Conservation (phyloP, 1,140 invertebrate genomes). For the Mercenaria mercenaria region DNA sequence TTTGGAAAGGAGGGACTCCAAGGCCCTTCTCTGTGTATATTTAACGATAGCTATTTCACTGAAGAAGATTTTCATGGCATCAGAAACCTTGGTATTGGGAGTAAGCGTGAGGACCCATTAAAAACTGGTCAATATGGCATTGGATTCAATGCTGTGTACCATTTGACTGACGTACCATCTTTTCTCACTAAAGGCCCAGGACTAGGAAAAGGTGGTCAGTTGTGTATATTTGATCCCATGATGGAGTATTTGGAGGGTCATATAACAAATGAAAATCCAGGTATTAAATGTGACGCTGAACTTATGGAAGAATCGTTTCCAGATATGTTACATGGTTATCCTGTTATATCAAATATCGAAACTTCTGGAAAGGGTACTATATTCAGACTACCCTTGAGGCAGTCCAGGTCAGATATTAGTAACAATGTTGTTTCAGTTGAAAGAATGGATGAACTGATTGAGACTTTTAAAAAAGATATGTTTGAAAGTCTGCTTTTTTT, state of each 20-base stretch:
- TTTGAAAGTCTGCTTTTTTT: slow-evolving; percentile 78
- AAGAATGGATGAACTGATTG: slow-evolving; percentile 73
- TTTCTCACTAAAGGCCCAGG: slow-evolving; percentile 75
- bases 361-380: slow-evolving; percentile 64
- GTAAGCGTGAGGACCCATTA: slow-evolving; percentile 71
- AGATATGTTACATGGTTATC: slow-evolving; percentile 72
- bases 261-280: slow-evolving; percentile 71
- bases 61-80: slow-evolving; percentile 80
- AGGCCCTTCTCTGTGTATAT: slow-evolving; percentile 81
- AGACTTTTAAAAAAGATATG: slow-evolving; percentile 72
- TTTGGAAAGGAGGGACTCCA: slow-evolving; percentile 74
- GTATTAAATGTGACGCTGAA: slow-evolving; percentile 68
- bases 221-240: slow-evolving; percentile 82
- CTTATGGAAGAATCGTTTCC: slow-evolving; percentile 68
- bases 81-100: slow-evolving; percentile 77
- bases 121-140: slow-evolving; percentile 82
- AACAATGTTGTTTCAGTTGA: slow-evolving; percentile 70
- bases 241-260: slow-evolving; percentile 73
- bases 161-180: slow-evolving; percentile 81
- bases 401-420: slow-evolving; percentile 75
- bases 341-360: background rate
- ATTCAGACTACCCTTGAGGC: slow-evolving; percentile 74
- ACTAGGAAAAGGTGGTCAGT: slow-evolving; percentile 64
- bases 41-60: slow-evolving; percentile 80
- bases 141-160: slow-evolving; percentile 83